Evolutionary conservation across 2,113 vertebrate species (phyloP).

Genomic region (Hoplias malabaricus): DNA sequence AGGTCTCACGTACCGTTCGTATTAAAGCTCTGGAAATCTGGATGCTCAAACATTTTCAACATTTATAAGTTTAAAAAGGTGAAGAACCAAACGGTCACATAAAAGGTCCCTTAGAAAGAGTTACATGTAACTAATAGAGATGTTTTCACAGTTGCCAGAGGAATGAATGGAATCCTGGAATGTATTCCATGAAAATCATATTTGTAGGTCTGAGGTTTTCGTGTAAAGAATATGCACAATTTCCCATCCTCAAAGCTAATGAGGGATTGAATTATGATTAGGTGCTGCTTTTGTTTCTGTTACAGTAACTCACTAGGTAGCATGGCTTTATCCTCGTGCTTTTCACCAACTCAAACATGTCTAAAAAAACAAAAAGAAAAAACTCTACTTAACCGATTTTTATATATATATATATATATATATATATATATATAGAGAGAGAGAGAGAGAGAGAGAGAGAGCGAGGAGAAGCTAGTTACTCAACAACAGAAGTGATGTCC

Average conservation of each 20-base stretch:
- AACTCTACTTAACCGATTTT: background rate
- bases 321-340: background rate
- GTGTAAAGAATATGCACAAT: background rate
- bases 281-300: conserved; percentile 4
- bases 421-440: no score
- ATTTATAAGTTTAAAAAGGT: background rate
- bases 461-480: no score
- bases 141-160: background rate
- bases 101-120: background rate
- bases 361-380: background rate
- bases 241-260: conserved; percentile 12
- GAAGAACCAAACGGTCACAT: background rate
- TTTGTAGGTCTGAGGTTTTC: conserved; percentile 42
- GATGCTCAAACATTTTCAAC: background rate
- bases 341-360: background rate
- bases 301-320: background rate
- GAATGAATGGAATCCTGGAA: conserved; percentile 52
- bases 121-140: background rate
- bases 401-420: no score
- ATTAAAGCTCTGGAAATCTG: conserved; percentile 20
- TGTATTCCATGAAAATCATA: conserved; percentile 62
- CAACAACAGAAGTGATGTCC: no score
- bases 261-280: background rate
- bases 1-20: background rate
- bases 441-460: no score